Evolutionary conservation across 2,113 vertebrate genomes (phyloP).

Genomic region (Neogobius melanostomus): DNA sequence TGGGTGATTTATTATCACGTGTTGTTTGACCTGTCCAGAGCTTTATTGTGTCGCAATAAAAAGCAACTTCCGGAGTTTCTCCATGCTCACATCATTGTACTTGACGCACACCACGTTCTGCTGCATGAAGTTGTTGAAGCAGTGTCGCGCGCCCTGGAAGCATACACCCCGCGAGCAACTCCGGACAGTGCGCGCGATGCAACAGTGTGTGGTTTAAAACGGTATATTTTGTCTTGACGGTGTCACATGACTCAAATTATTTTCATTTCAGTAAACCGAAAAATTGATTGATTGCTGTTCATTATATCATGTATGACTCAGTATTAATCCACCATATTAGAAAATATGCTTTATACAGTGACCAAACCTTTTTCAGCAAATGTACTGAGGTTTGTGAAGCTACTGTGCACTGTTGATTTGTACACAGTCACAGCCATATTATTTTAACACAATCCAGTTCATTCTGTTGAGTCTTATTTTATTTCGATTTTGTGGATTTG

Average conservation of each 20-base stretch:
- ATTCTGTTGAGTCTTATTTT: neutral
- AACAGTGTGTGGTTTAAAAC: neutral
- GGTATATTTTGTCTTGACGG: neutral
- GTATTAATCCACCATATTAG: too few relatives aligned
- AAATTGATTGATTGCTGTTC: too few relatives aligned
- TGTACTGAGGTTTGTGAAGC: too few relatives aligned
- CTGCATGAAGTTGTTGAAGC: slow-evolving; percentile 41
- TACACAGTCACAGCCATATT: neutral
- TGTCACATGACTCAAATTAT: neutral
- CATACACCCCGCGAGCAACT: neutral
- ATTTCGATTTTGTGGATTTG: neutral
- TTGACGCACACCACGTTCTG: slow-evolving; percentile 14
- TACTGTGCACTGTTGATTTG: too few relatives aligned
- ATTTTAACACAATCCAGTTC: neutral
- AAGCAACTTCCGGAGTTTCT: neutral
- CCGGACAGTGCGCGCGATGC: neutral
- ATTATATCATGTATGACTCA: too few relatives aligned
- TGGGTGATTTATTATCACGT: too few relatives aligned
- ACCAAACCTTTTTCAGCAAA: too few relatives aligned
- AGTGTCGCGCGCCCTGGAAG: neutral
- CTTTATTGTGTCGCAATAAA: slow-evolving; percentile 30
- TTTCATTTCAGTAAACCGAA: too few relatives aligned
- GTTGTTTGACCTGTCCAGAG: neutral
- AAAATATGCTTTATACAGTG: too few relatives aligned
- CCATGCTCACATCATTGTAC: fast-evolving